phyloP scores from a whole-genome alignment of 2,888 invertebrate species.

The Ormyrus thymus region DNA sequence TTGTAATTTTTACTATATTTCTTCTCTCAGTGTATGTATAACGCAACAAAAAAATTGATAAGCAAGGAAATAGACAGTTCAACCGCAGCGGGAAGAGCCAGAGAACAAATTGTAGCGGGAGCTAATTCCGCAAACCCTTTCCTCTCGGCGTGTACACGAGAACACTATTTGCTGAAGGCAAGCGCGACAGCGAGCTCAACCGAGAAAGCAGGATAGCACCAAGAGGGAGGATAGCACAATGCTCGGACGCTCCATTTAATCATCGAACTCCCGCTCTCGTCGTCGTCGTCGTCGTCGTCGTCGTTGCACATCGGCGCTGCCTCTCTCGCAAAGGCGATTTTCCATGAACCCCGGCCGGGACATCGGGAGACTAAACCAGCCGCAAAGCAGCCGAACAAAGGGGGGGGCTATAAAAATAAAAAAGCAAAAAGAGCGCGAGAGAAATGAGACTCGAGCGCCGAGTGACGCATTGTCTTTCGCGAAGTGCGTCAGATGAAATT shows the following conservation, averaged over 20 bases:
- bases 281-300: not conserved
- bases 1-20: too few relatives aligned
- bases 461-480: slow-evolving; percentile 15
- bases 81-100: not conserved
- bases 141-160: not conserved
- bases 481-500: slow-evolving; percentile 2
- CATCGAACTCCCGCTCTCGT: slow-evolving; percentile 14
- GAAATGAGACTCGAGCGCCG: not conserved
- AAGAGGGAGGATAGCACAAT: not conserved
- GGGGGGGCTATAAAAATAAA: not conserved
- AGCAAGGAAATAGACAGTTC: too few relatives aligned
- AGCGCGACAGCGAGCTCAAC: not conserved
- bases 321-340: slow-evolving; percentile 8
- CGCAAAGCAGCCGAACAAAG: not conserved
- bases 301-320: not conserved
- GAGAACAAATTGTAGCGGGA: not conserved
- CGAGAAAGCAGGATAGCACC: not conserved
- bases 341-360: not conserved
- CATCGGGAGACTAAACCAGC: too few relatives aligned
- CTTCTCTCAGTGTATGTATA: too few relatives aligned
- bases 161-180: slow-evolving; percentile 15
- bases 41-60: too few relatives aligned
- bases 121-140: not conserved
- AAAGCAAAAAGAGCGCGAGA: not conserved
- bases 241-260: slow-evolving; percentile 9